Evolutionary conservation across 1,140 invertebrate species (phyloP).

Genomic region (Drosophila chauvacae): DNA sequence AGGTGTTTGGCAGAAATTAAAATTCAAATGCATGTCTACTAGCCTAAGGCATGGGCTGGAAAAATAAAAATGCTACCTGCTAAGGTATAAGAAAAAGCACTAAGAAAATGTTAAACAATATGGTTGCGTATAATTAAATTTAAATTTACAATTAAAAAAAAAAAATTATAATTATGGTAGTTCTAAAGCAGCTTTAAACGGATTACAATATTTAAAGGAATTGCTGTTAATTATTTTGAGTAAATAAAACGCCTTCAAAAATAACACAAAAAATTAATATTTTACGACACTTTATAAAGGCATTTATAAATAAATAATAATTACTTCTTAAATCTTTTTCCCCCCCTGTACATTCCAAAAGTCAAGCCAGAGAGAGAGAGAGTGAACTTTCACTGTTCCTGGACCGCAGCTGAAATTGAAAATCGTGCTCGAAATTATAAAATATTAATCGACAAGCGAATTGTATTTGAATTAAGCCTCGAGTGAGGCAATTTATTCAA

Average conservation of each 20-base stretch:
- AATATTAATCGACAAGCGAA: constrained; percentile 66
- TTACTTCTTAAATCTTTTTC: no score
- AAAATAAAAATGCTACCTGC: constrained; percentile 23
- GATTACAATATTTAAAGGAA: no score
- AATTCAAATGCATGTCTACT: constrained; percentile 75
- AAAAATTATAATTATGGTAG: not conserved
- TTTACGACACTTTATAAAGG: not conserved
- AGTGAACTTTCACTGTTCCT: constrained; percentile 46
- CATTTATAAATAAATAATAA: not conserved
- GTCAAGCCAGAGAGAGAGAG: not conserved
- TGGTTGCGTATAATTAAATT: not conserved
- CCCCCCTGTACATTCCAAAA: not conserved
- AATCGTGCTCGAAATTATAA: constrained; percentile 76
- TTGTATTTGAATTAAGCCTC: constrained; percentile 61
- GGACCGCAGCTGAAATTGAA: constrained; percentile 47
- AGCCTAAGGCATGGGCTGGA: constrained; percentile 44
- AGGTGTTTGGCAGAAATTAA: constrained; percentile 54
- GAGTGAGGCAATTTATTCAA: constrained; percentile 45
- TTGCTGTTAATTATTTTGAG: not conserved
- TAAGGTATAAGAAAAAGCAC: not conserved
- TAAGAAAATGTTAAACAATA: constrained; percentile 22
- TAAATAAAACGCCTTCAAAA: not conserved
- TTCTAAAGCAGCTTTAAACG: not conserved
- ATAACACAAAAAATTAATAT: not conserved
- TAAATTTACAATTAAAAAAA: no score